Evolutionary conservation across 1,140 invertebrate species (phyloP), one percentile per base, ranked within the genome.

Genomic region (Colletes latitarsis): DNA sequence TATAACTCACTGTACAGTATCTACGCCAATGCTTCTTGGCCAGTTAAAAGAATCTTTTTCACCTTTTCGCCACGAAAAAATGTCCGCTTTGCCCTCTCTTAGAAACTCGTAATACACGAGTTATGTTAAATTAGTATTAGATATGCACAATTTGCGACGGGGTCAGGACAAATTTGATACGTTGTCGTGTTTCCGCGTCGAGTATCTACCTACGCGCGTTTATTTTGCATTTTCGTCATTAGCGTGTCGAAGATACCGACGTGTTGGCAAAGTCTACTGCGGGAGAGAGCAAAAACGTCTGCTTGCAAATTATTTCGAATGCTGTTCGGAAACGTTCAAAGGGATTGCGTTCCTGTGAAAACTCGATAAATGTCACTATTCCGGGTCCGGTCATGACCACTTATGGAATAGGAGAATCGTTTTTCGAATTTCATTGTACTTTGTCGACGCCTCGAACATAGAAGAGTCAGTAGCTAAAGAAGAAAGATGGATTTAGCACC

Each of bases 211-310:
- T 79, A 85, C 84, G 39, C 74, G 64, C 60, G 80, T 84, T 85
- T 85, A 85, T 85, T 85, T 62, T 82, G 68, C 72, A 85, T 82
- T 86, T 82, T 81, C 69, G 58, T 86, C 83, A 86, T 85, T 85
- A 74, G 72, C 58, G 66, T 85, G 67, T 71, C 77, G 63, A 85
- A 84, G 66, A 30, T 69, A 49, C 57, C 77, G n/a, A n/a, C n/a
- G 9, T 41, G 70, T 73, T 84, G 83, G 82, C 83, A 83, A 62
- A 68, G 53, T 19, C 0, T 15, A 64, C 46, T 30, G 39, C 64
- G 39, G 64, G 41, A n/a, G 30, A 3, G 6, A 6, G 17, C 19
- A 17, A 12, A 46, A 19, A 67, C 21, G 21, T 57, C 39, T 39
- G n/a, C n/a, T n/a, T n/a, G 55, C 12, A 41, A 43, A 12, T 39